Conservation (phyloP, 2,888 invertebrate species). For the Plebejus argus region DNA sequence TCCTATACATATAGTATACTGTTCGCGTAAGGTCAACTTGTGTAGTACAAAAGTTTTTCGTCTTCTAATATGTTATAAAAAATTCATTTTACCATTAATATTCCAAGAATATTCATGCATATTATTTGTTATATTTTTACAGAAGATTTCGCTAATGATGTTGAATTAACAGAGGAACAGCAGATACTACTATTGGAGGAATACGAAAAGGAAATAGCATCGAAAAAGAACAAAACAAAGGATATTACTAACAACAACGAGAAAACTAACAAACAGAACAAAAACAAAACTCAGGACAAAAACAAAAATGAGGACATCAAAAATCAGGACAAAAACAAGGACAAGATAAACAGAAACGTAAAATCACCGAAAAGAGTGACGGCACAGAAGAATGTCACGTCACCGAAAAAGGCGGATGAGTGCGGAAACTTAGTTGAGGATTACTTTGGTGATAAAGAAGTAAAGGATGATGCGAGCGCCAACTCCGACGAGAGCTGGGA, state of each 20-base stretch:
- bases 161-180: constrained; percentile 86
- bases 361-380: constrained; percentile 55
- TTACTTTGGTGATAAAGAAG: constrained; percentile 74
- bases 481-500: constrained; percentile 83
- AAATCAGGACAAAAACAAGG: constrained; percentile 57
- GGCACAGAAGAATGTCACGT: constrained; percentile 52
- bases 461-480: constrained; percentile 72
- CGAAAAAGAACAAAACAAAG: constrained; percentile 61
- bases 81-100: too few relatives aligned
- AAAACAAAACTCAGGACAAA: constrained; percentile 54
- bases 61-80: too few relatives aligned
- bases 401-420: constrained; percentile 68
- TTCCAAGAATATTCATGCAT: too few relatives aligned
- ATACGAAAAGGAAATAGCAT: constrained; percentile 83
- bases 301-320: constrained; percentile 46
- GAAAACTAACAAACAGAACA: constrained; percentile 50
- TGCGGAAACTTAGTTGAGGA: constrained; percentile 78
- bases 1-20: background rate
- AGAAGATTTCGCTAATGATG: constrained; percentile 84
- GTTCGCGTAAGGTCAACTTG: background rate
- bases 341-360: constrained; percentile 47
- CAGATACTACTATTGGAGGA: constrained; percentile 84
- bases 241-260: constrained; percentile 66
- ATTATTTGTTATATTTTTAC: constrained; percentile 47
- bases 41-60: too few relatives aligned